Conservation (phyloP, 2,888 invertebrate genomes). For the Drosophila stalkeri region DNA sequence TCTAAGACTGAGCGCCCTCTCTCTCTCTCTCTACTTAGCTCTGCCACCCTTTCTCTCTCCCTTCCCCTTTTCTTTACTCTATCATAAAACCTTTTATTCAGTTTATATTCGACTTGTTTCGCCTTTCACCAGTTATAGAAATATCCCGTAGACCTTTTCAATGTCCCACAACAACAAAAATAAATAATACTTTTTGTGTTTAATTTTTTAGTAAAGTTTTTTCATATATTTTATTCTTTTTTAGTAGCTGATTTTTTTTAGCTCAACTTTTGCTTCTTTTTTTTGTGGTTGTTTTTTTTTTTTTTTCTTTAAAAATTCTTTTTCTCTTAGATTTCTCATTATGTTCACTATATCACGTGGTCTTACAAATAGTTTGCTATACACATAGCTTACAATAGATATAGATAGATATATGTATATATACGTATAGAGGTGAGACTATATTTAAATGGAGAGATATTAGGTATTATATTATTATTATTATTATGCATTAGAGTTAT, state of each 20-base stretch:
- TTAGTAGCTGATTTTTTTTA: slow-evolving; percentile 55
- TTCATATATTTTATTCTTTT: slow-evolving; percentile 63
- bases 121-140: slow-evolving; percentile 22
- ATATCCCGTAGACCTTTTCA: slow-evolving; percentile 5
- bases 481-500: slow-evolving; percentile 40
- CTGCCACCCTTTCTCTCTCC: background rate
- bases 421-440: slow-evolving; percentile 36
- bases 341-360: slow-evolving; percentile 79
- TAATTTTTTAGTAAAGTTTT: slow-evolving; percentile 72
- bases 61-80: background rate
- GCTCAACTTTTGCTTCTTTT: slow-evolving; percentile 49
- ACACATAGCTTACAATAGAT: slow-evolving; percentile 32
- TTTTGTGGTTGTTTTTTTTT: slow-evolving; percentile 31
- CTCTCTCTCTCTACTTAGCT: background rate
- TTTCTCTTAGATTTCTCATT: slow-evolving; percentile 75
- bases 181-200: slow-evolving; percentile 30
- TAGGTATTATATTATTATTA: slow-evolving; percentile 42
- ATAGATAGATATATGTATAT: slow-evolving; percentile 16
- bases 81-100: background rate
- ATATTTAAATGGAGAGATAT: slow-evolving; percentile 46
- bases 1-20: background rate
- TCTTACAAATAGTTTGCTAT: slow-evolving; percentile 63
- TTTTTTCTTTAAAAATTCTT: slow-evolving; percentile 57
- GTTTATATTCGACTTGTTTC: background rate
- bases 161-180: background rate